Conservation (phyloP, 1,140 invertebrate genomes). For the Anagrus nilaparvatae region DNA sequence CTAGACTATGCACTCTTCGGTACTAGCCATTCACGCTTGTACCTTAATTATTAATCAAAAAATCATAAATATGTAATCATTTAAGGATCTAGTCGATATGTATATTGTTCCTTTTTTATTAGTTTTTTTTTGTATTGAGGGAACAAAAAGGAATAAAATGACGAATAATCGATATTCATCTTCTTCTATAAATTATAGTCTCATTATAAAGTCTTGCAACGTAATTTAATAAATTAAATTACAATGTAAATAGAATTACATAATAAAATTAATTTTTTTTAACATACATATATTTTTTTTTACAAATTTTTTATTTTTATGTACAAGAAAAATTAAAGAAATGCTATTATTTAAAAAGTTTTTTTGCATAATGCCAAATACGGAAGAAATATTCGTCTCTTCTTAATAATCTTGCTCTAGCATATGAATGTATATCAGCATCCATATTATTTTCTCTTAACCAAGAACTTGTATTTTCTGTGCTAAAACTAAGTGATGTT, state of each 20-base stretch:
- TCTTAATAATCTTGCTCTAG: slow-evolving; percentile 66
- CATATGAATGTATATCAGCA: slow-evolving; percentile 81
- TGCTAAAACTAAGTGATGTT: slow-evolving; percentile 66
- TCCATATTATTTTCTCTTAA: slow-evolving; percentile 84
- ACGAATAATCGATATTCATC: neutral
- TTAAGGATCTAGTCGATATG: slow-evolving; percentile 14
- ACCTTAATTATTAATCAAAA: slow-evolving; percentile 9
- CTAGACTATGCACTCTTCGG: slow-evolving; percentile 26
- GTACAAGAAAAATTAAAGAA: slow-evolving; percentile 10
- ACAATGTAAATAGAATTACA: slow-evolving; percentile 10
- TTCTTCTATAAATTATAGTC: slow-evolving; percentile 1
- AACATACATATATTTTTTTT: neutral
- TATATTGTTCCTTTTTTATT: neutral
- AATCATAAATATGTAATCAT: slow-evolving; percentile 9
- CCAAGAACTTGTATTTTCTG: slow-evolving; percentile 89
- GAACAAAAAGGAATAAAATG: no score
- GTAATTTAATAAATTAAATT: slow-evolving; percentile 5
- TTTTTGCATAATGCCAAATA: slow-evolving; percentile 77
- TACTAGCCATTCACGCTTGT: neutral
- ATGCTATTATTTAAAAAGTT: slow-evolving; percentile 63
- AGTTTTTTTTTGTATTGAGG: no score
- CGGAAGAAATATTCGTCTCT: slow-evolving; percentile 91
- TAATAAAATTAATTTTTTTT: no score
- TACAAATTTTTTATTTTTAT: neutral
- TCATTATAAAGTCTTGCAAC: slow-evolving; percentile 14